Base-by-base conservation (phyloP, 2,888 invertebrate genomes). In the Andrena trimmerana region DNA sequence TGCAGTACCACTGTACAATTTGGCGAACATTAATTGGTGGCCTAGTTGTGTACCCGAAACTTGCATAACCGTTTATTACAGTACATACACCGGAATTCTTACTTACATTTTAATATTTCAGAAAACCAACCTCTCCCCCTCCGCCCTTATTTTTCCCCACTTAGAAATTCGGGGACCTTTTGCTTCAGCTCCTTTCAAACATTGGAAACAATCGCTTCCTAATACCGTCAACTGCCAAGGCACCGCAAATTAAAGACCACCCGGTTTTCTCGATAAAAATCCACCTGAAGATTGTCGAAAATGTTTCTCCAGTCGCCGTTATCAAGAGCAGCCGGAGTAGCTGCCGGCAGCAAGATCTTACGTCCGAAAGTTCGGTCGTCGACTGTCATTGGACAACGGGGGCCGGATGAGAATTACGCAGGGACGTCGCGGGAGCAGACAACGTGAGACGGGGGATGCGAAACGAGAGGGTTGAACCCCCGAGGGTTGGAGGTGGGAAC, bases 401-500 rank as follows among this genome's bases (percentile, higher is more conserved):
- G 24, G 16, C 42, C 10, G 70, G 33, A 66, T 42, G 57, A 29
- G n/a, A 66, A 63, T 42, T 33, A 69, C 42, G n/a, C 57, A 3
- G 62, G 66, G 48, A 52, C 24, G n/a, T 52, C 1, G 36, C 13
- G n/a, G 36, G 54, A 52, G 50, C 3, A 68, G 72, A 72, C 20
- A 24, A 57, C 20, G 52, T 27, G 62, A 71, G 36, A 65, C 57
- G 76, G 85, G 73, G 71, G 66, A 68, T 66, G 65, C 67, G 60
- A 67, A 71, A 79, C 73, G 80, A 84, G 86, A 70, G 82, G 82
- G 82, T 81, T 78, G 78, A 86, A 77, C 54, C 16, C 52, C 48
- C 50, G 66, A 76, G 67, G 52, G 66, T 67, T 36, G 33, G 76
- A 76, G 72, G 65, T 66, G 65, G 78, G 69, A 63, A 57, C 77